Percentiles rank a stretch among this genome's conserved stretches.
These are phyloP conservation scores for Phortica okadai DNA, from an alignment of 2,888 invertebrate genomes.

Conservation along the genomic window DNA sequence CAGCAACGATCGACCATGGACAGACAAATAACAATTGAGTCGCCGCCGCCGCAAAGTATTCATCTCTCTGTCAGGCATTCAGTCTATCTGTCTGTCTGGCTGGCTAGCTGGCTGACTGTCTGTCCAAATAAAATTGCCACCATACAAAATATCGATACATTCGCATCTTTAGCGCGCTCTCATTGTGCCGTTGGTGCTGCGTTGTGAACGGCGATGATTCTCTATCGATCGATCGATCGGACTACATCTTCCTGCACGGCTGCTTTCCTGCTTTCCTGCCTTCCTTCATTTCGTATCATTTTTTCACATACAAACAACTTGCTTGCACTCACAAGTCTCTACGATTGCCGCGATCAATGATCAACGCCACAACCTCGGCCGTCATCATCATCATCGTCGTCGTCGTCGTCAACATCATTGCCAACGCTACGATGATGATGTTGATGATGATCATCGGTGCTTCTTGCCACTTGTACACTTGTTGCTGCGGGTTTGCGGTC, in stretches of 20 bases:
- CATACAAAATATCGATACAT: constrained; percentile 52
- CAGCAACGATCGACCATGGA: constrained; percentile 39
- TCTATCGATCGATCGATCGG: constrained; percentile 45
- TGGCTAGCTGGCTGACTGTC: neutral
- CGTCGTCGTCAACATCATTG: neutral
- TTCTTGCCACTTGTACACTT: constrained; percentile 73
- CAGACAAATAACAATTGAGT: constrained; percentile 34
- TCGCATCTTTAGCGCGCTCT: constrained; percentile 31
- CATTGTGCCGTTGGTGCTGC: neutral
- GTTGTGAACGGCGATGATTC: constrained; percentile 13
- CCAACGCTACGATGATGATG: neutral
- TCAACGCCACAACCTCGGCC: constrained; percentile 49
- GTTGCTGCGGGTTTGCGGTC: constrained; percentile 74
- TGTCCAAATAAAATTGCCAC: constrained; percentile 63
- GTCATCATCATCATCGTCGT: neutral
- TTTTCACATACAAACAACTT: neutral
- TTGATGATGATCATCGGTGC: neutral
- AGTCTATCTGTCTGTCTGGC: neutral
- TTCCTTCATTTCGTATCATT: constrained; percentile 2
- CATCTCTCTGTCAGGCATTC: constrained; percentile 2
- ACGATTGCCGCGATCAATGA: constrained; percentile 74
- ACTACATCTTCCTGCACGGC: neutral
- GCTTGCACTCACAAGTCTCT: neutral
- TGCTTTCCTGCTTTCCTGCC: constrained; percentile 16
- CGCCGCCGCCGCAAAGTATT: neutral